Conservation (phyloP, 1,140 invertebrate species). For the Bombyx mori region DNA sequence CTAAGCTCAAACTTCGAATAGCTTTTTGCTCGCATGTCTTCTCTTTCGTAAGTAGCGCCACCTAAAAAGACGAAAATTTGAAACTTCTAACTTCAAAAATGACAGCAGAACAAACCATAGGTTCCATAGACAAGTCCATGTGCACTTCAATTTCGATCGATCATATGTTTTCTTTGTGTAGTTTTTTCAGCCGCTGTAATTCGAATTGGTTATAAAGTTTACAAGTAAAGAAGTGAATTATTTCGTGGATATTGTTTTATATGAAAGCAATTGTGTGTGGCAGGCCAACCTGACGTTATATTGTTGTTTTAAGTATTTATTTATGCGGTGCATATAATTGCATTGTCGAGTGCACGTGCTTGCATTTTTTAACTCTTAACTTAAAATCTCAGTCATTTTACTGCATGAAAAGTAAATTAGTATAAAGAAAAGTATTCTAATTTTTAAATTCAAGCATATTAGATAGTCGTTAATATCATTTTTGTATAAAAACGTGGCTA, state of each 20-base stretch:
- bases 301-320: constrained; percentile 13
- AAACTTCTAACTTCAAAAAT: constrained; percentile 9
- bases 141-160: constrained; percentile 70
- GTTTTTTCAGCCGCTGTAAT: constrained; percentile 66
- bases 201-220: constrained; percentile 52
- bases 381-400: constrained; percentile 37
- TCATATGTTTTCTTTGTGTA: constrained; percentile 72
- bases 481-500: background rate
- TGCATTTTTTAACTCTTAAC: constrained; percentile 55
- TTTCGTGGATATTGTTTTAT: constrained; percentile 3
- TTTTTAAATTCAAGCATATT: background rate
- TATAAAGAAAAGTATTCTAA: background rate
- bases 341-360: constrained; percentile 64
- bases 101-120: constrained; percentile 26
- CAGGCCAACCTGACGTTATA: constrained; percentile 6
- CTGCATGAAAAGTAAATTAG: constrained; percentile 14
- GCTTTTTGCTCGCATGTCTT: too few relatives aligned
- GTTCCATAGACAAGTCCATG: constrained; percentile 61
- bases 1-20: too few relatives aligned
- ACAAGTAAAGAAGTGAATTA: constrained; percentile 11
- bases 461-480: background rate
- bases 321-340: constrained; percentile 44
- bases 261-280: constrained; percentile 5
- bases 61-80: too few relatives aligned
- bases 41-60: too few relatives aligned